Conservation (phyloP, 2,797 vertebrate genomes). For the Pseudomugil tenellus region DNA sequence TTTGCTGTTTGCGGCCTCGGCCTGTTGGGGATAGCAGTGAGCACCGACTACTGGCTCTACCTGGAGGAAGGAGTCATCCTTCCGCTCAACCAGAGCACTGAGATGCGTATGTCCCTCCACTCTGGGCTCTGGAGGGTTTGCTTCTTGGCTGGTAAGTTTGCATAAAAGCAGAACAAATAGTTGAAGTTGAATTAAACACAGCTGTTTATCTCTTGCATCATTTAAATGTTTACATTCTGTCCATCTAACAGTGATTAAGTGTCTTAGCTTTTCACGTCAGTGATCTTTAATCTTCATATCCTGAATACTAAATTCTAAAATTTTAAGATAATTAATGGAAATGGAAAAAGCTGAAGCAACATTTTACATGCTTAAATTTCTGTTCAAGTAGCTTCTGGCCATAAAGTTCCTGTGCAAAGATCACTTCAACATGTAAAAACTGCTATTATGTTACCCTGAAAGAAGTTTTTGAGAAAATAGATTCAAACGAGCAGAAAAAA, state of each 20-base stretch:
- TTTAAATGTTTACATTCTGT: neutral
- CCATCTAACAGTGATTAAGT: too few relatives aligned
- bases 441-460: neutral
- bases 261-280: too few relatives aligned
- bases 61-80: constrained; percentile 93
- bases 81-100: constrained; percentile 91
- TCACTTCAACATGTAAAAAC: neutral
- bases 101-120: constrained; percentile 93
- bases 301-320: neutral
- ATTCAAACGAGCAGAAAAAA: neutral
- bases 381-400: neutral
- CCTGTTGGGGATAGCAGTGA: constrained; percentile 93
- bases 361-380: neutral
- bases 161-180: neutral
- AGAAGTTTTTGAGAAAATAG: neutral
- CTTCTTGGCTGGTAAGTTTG: constrained; percentile 89
- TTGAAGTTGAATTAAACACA: neutral
- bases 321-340: neutral
- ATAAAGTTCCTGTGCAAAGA: neutral
- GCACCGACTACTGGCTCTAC: constrained; percentile 98
- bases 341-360: neutral
- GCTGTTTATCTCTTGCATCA: neutral
- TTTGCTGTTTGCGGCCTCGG: constrained; percentile 93
- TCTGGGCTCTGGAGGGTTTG: constrained; percentile 97
- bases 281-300: too few relatives aligned